A percentile compares a stretch with the other conserved stretches of the same genome.
These are phyloP conservation scores for Eupristina koningsbergeri DNA, from an alignment of 1,140 invertebrate species.

Conservation along the genomic window DNA sequence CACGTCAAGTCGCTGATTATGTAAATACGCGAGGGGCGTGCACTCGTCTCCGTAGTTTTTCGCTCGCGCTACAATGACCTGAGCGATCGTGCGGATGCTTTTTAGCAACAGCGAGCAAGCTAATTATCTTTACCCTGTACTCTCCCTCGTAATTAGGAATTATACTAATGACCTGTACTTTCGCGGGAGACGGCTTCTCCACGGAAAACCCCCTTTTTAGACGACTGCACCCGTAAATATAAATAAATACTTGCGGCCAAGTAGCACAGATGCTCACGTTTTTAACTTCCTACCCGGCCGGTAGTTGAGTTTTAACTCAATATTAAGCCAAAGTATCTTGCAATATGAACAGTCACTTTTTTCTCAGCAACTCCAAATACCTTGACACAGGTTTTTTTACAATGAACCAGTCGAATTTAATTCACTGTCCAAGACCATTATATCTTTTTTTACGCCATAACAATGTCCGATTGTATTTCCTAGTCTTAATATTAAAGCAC, in stretches of 20 bases:
- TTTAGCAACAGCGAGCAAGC: slow-evolving; percentile 13
- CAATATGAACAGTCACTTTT: background rate
- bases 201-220: background rate
- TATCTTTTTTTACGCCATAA: background rate
- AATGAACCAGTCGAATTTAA: background rate
- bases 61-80: background rate
- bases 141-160: slow-evolving; percentile 13
- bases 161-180: slow-evolving; percentile 17
- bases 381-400: background rate
- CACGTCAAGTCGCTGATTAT: slow-evolving; percentile 21
- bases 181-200: too few species aligned
- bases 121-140: slow-evolving; percentile 28
- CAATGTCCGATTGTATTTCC: background rate
- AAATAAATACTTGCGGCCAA: background rate
- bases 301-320: background rate
- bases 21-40: slow-evolving; percentile 4
- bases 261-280: background rate
- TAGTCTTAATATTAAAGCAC: background rate
- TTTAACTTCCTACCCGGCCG: background rate
- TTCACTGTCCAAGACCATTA: background rate
- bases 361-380: background rate
- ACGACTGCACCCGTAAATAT: background rate
- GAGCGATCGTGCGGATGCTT: slow-evolving; percentile 11
- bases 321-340: background rate
- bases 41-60: background rate